A percentile compares a stretch with the other conserved stretches of the same genome.
These are phyloP conservation scores for Diarsia rubi DNA, from an alignment of 2,888 invertebrate genomes.

Conservation along the genomic window DNA sequence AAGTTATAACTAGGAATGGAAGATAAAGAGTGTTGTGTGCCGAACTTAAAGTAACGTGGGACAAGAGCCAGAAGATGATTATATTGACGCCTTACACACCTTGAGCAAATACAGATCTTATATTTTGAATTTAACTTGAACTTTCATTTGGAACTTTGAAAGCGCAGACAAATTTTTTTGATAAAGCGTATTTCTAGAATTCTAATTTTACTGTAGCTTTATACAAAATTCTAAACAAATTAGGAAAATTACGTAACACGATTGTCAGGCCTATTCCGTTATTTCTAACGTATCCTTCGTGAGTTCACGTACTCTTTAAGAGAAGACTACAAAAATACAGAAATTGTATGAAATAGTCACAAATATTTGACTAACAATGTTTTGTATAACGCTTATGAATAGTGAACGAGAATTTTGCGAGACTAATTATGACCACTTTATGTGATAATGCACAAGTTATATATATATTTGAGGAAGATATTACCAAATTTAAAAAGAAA, in stretches of 20 bases:
- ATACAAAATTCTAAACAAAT: conserved; percentile 2
- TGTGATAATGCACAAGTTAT: conserved; percentile 40
- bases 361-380: conserved; percentile 57
- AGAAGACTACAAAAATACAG: conserved; percentile 31
- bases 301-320: conserved; percentile 4
- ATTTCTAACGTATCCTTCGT: neutral
- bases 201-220: neutral
- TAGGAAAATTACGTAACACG: neutral
- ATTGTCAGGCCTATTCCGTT: neutral
- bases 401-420: conserved; percentile 39
- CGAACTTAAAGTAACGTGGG: neutral
- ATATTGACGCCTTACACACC: too few species aligned
- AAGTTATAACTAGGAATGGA: too few species aligned
- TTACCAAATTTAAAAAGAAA: neutral
- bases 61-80: neutral
- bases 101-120: too few species aligned
- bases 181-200: too few species aligned
- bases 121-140: too few species aligned
- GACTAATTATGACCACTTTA: conserved; percentile 25
- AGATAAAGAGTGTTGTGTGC: neutral
- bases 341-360: conserved; percentile 32
- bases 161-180: neutral
- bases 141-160: too few species aligned
- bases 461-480: neutral
- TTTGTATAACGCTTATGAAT: conserved; percentile 61